These are phyloP conservation scores for Forbesichthys papilliferus DNA, from an alignment of 2,113 vertebrate species.

Conservation along the genomic window DNA sequence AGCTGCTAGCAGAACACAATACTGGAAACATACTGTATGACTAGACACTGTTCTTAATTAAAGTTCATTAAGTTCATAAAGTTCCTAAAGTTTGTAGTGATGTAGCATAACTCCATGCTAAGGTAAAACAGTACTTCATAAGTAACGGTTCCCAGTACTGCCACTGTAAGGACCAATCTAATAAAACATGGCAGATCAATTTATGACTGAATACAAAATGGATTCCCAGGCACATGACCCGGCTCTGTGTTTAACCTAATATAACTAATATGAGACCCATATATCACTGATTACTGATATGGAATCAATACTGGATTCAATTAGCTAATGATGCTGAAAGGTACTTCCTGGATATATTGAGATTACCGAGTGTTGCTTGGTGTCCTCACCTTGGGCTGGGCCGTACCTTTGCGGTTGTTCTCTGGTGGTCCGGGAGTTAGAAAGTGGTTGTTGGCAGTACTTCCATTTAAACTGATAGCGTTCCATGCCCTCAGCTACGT, in stretches of 20 bases:
- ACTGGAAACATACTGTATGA: not conserved
- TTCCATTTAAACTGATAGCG: no score
- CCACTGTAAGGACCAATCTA: constrained; percentile 54
- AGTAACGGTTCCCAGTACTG: constrained; percentile 20
- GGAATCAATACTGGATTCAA: constrained; percentile 73
- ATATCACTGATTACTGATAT: constrained; percentile 76
- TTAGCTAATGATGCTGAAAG: constrained; percentile 69
- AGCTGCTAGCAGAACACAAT: not conserved
- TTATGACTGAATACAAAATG: constrained; percentile 64
- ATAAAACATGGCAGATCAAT: constrained; percentile 72
- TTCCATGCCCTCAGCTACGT: not conserved
- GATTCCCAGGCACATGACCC: constrained; percentile 55
- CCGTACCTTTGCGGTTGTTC: no score
- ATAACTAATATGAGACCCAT: constrained; percentile 73
- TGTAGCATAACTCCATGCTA: constrained; percentile 14
- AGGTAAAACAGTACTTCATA: constrained; percentile 12
- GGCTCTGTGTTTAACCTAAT: constrained; percentile 72
- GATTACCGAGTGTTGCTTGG: constrained; percentile 37
- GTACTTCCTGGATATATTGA: constrained; percentile 66
- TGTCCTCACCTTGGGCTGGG: constrained; percentile 26
- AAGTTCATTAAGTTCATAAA: not conserved
- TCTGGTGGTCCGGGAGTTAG: no score
- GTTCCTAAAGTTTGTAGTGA: not conserved
- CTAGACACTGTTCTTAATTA: not conserved
- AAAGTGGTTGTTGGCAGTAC: no score